phyloP scores from a whole-genome alignment of 2,113 vertebrate species.

The Prionailurus viverrinus region DNA sequence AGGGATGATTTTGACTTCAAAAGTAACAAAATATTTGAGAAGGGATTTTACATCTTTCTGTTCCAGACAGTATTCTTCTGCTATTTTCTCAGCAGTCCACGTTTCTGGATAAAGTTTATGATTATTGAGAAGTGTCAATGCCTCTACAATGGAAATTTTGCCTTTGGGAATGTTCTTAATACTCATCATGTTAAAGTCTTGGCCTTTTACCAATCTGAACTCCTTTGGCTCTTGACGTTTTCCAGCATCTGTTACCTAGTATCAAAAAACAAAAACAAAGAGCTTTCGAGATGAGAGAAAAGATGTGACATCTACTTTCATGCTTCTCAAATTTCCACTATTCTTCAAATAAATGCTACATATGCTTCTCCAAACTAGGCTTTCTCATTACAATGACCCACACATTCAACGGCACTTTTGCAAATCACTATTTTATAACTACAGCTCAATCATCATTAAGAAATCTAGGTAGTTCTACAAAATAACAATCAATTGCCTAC shows the following conservation, averaged over 20 bases:
- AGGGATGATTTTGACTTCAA: slow-evolving; percentile 89
- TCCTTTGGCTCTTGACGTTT: slow-evolving; percentile 58
- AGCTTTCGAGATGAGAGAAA: slow-evolving; percentile 54
- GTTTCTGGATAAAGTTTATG: slow-evolving; percentile 90
- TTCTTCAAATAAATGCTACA: slow-evolving; percentile 22
- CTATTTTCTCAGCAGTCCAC: slow-evolving; percentile 94
- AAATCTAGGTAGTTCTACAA: slow-evolving; percentile 1
- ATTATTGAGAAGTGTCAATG: slow-evolving; percentile 91
- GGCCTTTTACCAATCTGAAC: slow-evolving; percentile 87
- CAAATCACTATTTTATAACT: neutral
- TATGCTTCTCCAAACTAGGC: neutral
- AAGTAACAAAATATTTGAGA: slow-evolving; percentile 93
- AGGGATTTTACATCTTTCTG: slow-evolving; percentile 91
- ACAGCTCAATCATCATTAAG: neutral
- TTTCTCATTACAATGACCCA: slow-evolving; percentile 5
- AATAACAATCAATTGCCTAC: neutral
- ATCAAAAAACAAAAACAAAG: slow-evolving; percentile 42
- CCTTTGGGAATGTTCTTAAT: slow-evolving; percentile 91
- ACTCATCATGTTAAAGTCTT: slow-evolving; percentile 78
- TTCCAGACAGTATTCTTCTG: slow-evolving; percentile 93
- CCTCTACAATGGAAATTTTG: slow-evolving; percentile 92
- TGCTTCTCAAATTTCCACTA: neutral
- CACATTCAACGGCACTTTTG: neutral
- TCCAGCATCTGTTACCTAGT: slow-evolving; percentile 66
- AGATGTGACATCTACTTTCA: neutral